Evolutionary conservation across 2,888 invertebrate genomes (phyloP).

Genomic region (Penaeus monodon): DNA sequence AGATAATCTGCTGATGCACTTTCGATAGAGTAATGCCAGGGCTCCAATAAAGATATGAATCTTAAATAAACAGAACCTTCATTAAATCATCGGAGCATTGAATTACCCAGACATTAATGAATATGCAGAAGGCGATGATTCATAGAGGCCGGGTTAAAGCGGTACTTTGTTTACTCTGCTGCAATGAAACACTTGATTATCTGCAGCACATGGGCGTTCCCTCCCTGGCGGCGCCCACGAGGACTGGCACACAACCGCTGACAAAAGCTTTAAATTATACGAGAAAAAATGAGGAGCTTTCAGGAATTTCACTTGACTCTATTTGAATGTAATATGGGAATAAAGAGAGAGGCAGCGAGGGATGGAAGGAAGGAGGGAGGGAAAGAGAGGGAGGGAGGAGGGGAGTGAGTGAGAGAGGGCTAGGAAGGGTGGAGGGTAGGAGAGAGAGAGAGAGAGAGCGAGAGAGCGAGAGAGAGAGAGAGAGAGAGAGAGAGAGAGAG

Average conservation of each 20-base stretch:
- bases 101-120: conserved; percentile 43
- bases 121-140: conserved; percentile 44
- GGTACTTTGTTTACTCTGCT: conserved; percentile 28
- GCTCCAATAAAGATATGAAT: conserved; percentile 31
- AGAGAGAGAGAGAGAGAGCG: too few relatives aligned
- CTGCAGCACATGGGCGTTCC: not conserved
- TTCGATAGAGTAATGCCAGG: conserved; percentile 41
- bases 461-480: too few relatives aligned
- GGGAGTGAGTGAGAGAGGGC: too few relatives aligned
- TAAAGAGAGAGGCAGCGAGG: too few relatives aligned
- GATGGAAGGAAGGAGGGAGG: too few relatives aligned
- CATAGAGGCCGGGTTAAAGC: conserved; percentile 28
- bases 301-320: too few relatives aligned
- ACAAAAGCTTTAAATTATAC: not conserved
- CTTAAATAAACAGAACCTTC: conserved; percentile 48
- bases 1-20: conserved; percentile 27
- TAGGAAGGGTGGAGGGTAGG: too few relatives aligned
- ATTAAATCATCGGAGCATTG: conserved; percentile 49
- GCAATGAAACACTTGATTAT: conserved; percentile 15
- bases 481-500: too few relatives aligned
- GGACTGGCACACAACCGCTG: not conserved
- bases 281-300: too few relatives aligned
- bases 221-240: not conserved
- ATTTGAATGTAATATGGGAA: too few relatives aligned
- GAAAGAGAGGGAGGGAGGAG: too few relatives aligned